A percentile compares a stretch with the other conserved stretches of the same genome.
Conservation (phyloP, 53 echinoderm and acorn worm genomes). For the Arbacia lixula region DNA sequence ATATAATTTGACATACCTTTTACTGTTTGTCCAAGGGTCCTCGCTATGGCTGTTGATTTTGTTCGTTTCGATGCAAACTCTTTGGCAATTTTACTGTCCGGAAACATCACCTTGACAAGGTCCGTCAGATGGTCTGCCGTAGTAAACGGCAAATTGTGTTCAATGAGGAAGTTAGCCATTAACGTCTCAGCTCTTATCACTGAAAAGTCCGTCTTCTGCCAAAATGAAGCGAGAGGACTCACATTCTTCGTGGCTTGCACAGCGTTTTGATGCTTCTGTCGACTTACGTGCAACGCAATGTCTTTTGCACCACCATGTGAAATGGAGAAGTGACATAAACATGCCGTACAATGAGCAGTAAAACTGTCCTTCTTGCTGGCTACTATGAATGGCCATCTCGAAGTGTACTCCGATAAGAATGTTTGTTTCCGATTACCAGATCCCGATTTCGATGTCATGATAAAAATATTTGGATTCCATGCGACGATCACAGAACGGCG, state of each 20-base stretch:
- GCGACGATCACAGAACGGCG: no score
- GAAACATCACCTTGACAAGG: conserved; percentile 63
- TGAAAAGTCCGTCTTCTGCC: no score
- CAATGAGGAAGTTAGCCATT: conserved; percentile 33
- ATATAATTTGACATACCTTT: background rate
- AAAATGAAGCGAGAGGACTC: no score
- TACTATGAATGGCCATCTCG: background rate
- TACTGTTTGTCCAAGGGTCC: conserved; percentile 15
- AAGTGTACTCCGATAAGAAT: background rate
- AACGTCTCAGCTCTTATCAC: no score
- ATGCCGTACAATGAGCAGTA: background rate
- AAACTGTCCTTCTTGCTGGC: background rate
- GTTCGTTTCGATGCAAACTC: conserved; percentile 11
- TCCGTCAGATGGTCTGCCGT: conserved; percentile 49
- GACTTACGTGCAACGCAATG: no score
- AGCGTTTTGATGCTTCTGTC: no score
- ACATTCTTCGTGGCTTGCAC: no score
- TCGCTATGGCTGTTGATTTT: conserved; percentile 6
- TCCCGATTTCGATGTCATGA: background rate
- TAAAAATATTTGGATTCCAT: no score
- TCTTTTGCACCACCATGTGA: background rate
- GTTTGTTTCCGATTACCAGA: background rate
- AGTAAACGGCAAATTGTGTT: conserved; percentile 50
- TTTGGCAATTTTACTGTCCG: conserved; percentile 9
- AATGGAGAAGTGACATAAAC: background rate